Base-by-base conservation (phyloP, 2,113 vertebrate species). In the Scomber scombrus region DNA sequence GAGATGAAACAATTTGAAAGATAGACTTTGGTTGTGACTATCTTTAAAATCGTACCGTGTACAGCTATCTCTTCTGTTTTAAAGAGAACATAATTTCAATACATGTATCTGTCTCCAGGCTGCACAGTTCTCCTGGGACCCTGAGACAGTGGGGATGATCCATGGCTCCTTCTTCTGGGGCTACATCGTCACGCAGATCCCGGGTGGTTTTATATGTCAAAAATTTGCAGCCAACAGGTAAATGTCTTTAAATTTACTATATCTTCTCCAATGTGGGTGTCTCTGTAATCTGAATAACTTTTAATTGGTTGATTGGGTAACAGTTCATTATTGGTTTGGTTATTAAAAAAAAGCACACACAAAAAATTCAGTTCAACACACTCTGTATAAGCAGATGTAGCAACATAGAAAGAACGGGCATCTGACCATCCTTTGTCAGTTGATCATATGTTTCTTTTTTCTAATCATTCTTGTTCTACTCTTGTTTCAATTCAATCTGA, bases 161-260 rank as follows among this genome's bases (percentile, higher is more conserved):
- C 97, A 98, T 1, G 97, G 97, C 69, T 98, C 97, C 68, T 98
- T 98, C 91, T 98, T 98, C 93, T 98, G 97, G 97, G 97, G 97
- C 66, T 98, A 98, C 89, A 98, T 98, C 18, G 96, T 98, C 82
- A 97, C 97, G 29, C 97, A 97, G 88, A 98, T 98, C 88, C 97
- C 97, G 0, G 97, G 97, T 51, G 97, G 97, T 45, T 98, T 97
- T 91, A 98, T 98, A 90, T 95, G 96, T 92, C 96, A 96, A 89
- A 97, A 96, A 88, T 98, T 98, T 90, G 97, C 97, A 78, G 97
- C 97, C 84, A 98, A 97, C 93, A 96, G 96, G 97, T 98, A 82
- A 88, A 46, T 46, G 2, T 57, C 26, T 66, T 46, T 21, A 18
- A 7, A 61, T 58, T 45, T 55, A 18, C 0, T 9, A n/a, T 12